Base-by-base conservation (phyloP, 2,888 invertebrate genomes). In the Euplexia lucipara region DNA sequence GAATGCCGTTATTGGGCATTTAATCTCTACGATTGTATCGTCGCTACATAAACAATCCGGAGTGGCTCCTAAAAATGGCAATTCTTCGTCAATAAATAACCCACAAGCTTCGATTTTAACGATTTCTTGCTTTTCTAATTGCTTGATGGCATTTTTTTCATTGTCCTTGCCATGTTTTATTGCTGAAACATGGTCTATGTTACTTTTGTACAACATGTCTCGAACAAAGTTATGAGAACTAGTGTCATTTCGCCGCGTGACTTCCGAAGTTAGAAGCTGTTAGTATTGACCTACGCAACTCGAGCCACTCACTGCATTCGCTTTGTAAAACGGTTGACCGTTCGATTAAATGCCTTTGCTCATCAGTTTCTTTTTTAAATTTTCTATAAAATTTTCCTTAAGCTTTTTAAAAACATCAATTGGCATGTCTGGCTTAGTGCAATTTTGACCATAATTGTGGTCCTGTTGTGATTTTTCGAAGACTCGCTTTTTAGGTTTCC, bases 201-300 rank as follows among this genome's bases (percentile, higher is more conserved):
- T 45, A 6, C 5, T 20, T 39, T 53, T 61, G 20, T 61, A 45
- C 8, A 60, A 53, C 1, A 45, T 7, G 0, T 37, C 20, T n/a
- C 4, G 0, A 1, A 51, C 34, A 5, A 59, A 42, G 3, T 51
- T 49, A 34, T 48, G 42, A 34, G 32, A 42, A 42, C 41, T 59
- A 6, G 59, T 18, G 5, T 49, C 42, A 51, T 32, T 59, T 26
- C 59, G 59, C 22, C 59, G 59, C 1, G 49, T 59, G 1, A 18
- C 9, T 59, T 32, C 49, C 58, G 12, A 59, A 42, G 42, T 59
- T 49, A 0, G 49, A 59, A 42, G 59, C 49, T 0, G 34, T 59
- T 51, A 58, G 49, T 2, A 58, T 8, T 16, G 41, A 59, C 22
- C 59, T 59, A 51, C 59, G 58, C 48, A 59, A 49, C 42, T 59